Conservation (phyloP, 2,888 invertebrate species). For the Hyppa rectilinea region DNA sequence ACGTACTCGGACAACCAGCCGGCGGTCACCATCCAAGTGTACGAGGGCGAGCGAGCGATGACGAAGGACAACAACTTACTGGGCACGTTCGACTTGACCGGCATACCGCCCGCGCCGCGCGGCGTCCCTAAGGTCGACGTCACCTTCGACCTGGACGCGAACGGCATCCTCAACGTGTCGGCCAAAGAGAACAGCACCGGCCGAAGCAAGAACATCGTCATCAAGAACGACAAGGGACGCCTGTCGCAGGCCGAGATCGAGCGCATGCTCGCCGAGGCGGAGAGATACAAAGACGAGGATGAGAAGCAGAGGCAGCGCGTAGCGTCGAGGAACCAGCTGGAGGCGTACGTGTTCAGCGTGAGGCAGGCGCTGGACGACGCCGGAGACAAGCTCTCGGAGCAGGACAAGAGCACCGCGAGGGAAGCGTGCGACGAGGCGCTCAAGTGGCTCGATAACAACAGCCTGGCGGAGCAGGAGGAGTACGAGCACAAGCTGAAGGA, state of each 20-base stretch:
- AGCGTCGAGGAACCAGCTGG: slow-evolving; percentile 93
- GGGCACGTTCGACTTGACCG: slow-evolving; percentile 92
- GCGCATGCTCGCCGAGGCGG: slow-evolving; percentile 94
- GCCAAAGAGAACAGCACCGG: too few species aligned
- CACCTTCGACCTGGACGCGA: slow-evolving; percentile 94
- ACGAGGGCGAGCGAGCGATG: too few species aligned
- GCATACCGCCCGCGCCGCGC: slow-evolving; percentile 93
- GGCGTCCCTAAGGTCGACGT: slow-evolving; percentile 93
- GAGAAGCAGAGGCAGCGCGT: slow-evolving; percentile 93
- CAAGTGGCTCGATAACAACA: slow-evolving; percentile 93
- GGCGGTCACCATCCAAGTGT: too few species aligned
- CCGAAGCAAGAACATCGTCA: slow-evolving; percentile 94
- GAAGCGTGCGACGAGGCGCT: slow-evolving; percentile 91
- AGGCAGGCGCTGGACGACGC: slow-evolving; percentile 93
- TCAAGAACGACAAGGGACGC: slow-evolving; percentile 95
- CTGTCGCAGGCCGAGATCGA: slow-evolving; percentile 96
- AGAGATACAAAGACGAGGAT: slow-evolving; percentile 93
- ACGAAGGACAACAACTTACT: slow-evolving; percentile 94
- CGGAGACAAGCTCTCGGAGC: slow-evolving; percentile 90
- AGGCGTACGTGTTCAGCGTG: slow-evolving; percentile 93
- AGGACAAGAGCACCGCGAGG: slow-evolving; percentile 90
- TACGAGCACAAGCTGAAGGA: slow-evolving; percentile 92
- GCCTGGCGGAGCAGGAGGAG: slow-evolving; percentile 92
- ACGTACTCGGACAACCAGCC: too few species aligned
- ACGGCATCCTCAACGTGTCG: too few species aligned